Percentiles rank a stretch among this genome's conserved stretches.
Evolutionary conservation across 2,888 invertebrate species (phyloP).

Genomic region (Ypsolopha sequella): DNA sequence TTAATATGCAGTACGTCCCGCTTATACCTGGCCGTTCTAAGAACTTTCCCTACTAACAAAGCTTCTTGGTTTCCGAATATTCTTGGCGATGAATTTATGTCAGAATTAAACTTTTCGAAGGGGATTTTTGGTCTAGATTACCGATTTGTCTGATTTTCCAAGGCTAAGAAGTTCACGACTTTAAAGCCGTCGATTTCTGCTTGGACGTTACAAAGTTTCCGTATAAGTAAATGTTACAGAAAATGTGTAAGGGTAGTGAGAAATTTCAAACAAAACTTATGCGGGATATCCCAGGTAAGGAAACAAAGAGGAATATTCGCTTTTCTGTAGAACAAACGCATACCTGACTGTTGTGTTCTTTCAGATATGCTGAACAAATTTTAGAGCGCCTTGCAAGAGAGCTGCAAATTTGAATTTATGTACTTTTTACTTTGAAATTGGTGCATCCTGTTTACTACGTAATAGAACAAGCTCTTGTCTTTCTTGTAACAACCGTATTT

Average conservation of each 20-base stretch:
- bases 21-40: slow-evolving; percentile 2
- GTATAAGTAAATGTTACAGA: no score
- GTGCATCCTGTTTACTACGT: slow-evolving; percentile 11
- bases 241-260: slow-evolving; percentile 12
- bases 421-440: slow-evolving; percentile 31
- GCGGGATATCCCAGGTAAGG: slow-evolving; percentile 43
- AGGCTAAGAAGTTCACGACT: no score
- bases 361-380: no score
- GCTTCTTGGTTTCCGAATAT: not conserved
- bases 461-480: no score
- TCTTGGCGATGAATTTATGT: no score
- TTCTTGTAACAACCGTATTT: no score
- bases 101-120: no score
- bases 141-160: no score
- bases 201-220: no score
- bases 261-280: slow-evolving; percentile 54
- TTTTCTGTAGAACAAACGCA: slow-evolving; percentile 28
- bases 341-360: slow-evolving; percentile 14
- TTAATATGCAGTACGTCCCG: slow-evolving; percentile 3
- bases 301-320: slow-evolving; percentile 43
- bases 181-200: no score
- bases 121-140: no score
- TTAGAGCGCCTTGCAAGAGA: slow-evolving; percentile 3
- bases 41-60: not conserved
- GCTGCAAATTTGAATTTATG: slow-evolving; percentile 39